Base-by-base conservation (phyloP, 2,113 vertebrate genomes). In the Phainopepla nitens region DNA sequence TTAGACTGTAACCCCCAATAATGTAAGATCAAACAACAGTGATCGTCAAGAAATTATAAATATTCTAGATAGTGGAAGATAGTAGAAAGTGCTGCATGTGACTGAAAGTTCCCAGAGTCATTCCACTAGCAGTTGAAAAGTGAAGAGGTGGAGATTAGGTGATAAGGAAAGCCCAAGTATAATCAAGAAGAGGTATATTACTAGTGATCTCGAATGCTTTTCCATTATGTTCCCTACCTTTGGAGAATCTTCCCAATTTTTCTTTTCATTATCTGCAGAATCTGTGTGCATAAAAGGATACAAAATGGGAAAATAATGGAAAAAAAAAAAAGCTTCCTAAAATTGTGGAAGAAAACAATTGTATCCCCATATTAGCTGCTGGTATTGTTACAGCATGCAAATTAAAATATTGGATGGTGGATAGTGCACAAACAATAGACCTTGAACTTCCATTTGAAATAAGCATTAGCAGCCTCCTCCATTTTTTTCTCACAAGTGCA, bases 321-420 rank as follows among this genome's bases (percentile, higher is more conserved):
- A 15, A 45, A 42, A 53, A 62, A 73, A 79, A 84, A 41, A 41
- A 41, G 3, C 69, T 93, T 96, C 95, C 95, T 95, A 94, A 97
- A 94, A 95, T 97, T 95, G 87, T 95, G 44, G 73, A 93, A 95
- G 61, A 89, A 95, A 94, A 95, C 91, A 97, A 95, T 96, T 94
- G 87, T 84, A 56, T 92, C 93, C 41, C 73, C 50, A 29, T 80
- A 45, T 87, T 89, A 91, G 57, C 39, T 82, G 51, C 77, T 62
- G 72, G 72, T 92, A 86, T 95, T 97, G 89, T 94, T 97, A 79
- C 21, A 82, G 75, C 78, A 45, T 76, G 21, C 61, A 94, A 82
- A 94, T 95, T 91, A 65, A 93, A 94, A 76, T 84, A n/a, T 39
- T 94, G 87, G 82, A 69, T 91, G 87, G 66, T 89, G 65, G 77